Conservation (phyloP, 2,888 invertebrate species). For the Drosophila trichaetosa region DNA sequence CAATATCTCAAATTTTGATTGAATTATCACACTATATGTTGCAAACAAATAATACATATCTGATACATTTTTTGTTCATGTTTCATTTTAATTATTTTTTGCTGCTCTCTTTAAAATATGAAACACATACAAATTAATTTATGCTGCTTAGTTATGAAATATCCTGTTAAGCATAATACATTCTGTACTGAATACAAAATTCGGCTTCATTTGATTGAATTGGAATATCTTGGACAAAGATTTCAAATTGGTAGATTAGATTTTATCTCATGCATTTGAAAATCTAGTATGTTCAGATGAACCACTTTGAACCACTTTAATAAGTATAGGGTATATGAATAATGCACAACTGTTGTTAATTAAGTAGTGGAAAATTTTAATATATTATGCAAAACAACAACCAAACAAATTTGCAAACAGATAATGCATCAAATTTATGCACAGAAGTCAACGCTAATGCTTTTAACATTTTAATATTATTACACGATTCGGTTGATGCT, state of each 20-base stretch:
- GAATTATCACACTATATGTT: conserved; percentile 67
- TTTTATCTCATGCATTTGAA: not conserved
- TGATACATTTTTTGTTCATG: conserved; percentile 28
- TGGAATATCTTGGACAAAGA: not conserved
- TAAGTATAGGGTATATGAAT: conserved; percentile 6
- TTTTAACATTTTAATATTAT: conserved; percentile 26
- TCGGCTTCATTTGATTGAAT: not conserved
- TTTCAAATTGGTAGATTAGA: not conserved
- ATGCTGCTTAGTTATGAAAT: not conserved
- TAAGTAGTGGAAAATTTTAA: conserved; percentile 24
- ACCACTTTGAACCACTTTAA: not conserved
- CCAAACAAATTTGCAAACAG: conserved; percentile 21
- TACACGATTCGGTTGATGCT: conserved; percentile 6
- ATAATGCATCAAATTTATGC: conserved; percentile 56
- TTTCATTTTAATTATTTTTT: conserved; percentile 49
- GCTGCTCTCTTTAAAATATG: conserved; percentile 15
- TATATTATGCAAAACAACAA: conserved; percentile 32
- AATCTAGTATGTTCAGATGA: too few species aligned
- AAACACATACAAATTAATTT: not conserved
- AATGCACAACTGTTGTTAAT: conserved; percentile 32
- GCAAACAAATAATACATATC: conserved; percentile 33
- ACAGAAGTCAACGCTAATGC: conserved; percentile 57
- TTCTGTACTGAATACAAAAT: too few species aligned
- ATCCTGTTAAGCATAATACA: conserved; percentile 1
- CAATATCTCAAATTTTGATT: conserved; percentile 61